Percentiles rank a stretch among this genome's conserved stretches.
Evolutionary conservation across 2,888 invertebrate species (phyloP).

Genomic region (Chrysopilus asiliformis): DNA sequence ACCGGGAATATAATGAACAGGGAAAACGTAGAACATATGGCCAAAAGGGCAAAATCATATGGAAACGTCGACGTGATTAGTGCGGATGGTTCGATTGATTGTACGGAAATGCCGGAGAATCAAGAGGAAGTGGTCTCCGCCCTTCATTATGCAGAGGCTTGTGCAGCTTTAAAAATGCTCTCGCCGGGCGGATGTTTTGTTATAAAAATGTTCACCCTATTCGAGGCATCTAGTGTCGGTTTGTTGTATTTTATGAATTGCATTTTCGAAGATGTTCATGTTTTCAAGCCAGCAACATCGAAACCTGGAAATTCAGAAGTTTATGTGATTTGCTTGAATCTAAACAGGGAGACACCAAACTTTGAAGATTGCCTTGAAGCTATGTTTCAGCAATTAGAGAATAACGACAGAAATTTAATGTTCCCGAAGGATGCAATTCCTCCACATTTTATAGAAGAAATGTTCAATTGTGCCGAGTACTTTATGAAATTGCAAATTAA

Average conservation of each 20-base stretch:
- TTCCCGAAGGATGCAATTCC: constrained; percentile 49
- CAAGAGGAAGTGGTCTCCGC: constrained; percentile 70
- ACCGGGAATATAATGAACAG: constrained; percentile 71
- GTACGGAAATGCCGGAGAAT: constrained; percentile 68
- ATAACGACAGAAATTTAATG: constrained; percentile 33
- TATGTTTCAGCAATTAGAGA: constrained; percentile 27
- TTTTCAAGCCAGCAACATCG: constrained; percentile 85
- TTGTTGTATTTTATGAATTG: constrained; percentile 67
- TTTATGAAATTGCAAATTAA: constrained; percentile 55
- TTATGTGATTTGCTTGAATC: constrained; percentile 60
- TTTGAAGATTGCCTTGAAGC: constrained; percentile 1
- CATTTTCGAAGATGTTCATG: constrained; percentile 54
- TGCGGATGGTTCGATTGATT: constrained; percentile 90
- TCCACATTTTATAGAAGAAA: constrained; percentile 46
- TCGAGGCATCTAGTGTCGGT: constrained; percentile 67
- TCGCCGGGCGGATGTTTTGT: constrained; percentile 60
- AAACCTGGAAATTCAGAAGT: constrained; percentile 91
- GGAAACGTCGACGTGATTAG: constrained; percentile 60
- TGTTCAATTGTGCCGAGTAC: constrained; percentile 48
- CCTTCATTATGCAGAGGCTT: constrained; percentile 71
- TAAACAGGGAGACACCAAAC: constrained; percentile 18
- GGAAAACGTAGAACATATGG: constrained; percentile 52
- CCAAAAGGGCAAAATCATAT: constrained; percentile 34
- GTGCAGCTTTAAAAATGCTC: constrained; percentile 60
- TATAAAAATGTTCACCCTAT: constrained; percentile 82